Evolutionary conservation across 2,113 vertebrate species (phyloP), one percentile per base, ranked within the genome.

Genomic region (Verasper variegatus): DNA sequence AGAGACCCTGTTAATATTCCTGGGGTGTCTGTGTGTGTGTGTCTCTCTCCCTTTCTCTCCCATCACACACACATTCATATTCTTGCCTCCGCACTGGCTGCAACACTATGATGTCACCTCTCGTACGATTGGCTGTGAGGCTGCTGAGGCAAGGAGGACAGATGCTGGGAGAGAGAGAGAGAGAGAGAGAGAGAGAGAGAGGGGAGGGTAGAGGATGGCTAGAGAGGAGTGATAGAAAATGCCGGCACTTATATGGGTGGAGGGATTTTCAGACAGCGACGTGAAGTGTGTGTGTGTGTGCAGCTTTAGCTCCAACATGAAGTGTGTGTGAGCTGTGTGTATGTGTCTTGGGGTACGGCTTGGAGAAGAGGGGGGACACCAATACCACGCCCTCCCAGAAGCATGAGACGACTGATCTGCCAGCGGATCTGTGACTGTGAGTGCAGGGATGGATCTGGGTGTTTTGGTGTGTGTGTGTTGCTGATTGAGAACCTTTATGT

Each of bases 381-480:
- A 17, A 73, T 31, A 87, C 87, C 91, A 86, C 91, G 71, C 89
- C 86, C 90, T 89, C 90, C 92, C 88, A 93, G 95, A 96, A 96
- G 95, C 94, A 99, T 98, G 97, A 98, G 97, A 94, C 96, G 97
- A 66, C 96, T 99, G 92, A 98, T 99, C 95, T 98, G 97, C 96
- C 96, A 98, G 93, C 95, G 96, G 92, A 99, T 99, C 95, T 98
- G 97, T 95, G 97, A 98, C 95, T 97, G 97, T 99, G 95, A 99
- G 97, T 98, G 96, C 91, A 91, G 95, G 94, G 92, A 92, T 68
- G 72, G 93, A 93, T 88, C 89, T 90, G 92, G 92, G 89, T 85
- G 91, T 93, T 52, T 69, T 55, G 75, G 61, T 73, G 57, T 71
- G 61, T 73, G 58, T 76, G 77, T 74, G 61, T 73, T 14, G 37